Evolutionary conservation across 1,140 invertebrate genomes (phyloP), one percentile per base, ranked within the genome.

Genomic region (Colletes gigas): DNA sequence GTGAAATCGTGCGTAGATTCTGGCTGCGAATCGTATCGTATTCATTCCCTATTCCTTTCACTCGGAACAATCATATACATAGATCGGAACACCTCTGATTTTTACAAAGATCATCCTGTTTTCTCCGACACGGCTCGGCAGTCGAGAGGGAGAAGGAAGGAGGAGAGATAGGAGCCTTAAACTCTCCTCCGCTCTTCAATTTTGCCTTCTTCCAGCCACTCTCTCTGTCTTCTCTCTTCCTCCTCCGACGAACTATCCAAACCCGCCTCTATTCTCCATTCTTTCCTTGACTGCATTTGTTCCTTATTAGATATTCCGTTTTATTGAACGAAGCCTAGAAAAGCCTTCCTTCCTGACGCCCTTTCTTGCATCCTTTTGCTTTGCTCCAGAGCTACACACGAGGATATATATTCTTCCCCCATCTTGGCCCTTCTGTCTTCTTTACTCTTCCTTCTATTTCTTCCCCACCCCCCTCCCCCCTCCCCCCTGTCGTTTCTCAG

Each of bases 221-320:
- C 77, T n/a, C 54, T 15, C 30, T 50, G 21, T 44, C 44, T 60
- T 54, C 30, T 55, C 8, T 50, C 50, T 12, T 50, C 10, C 50
- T 50, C 50, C 50, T 9, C 1, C 50, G 10, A 74, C 80, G 80
- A 85, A 84, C 87, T 82, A 81, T 69, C 78, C 79, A 78, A 78
- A 55, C 75, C 65, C 54, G 73, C 69, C 78, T 78, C 76, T 70
- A 62, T 77, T 84, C 71, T 77, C 88, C 84, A 89, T 91, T 89
- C 88, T 89, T 88, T 86, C 84, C 85, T 89, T 87, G 88, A 89
- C 88, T 89, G 82, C 88, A 89, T 91, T 91, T 90, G 89, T 90
- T 82, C 89, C 90, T 91, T 92, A 92, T 92, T 91, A 92, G 91
- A 92, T 92, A 92, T 92, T 93, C 91, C 91, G 90, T 93, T 92